These are phyloP conservation scores for Bagarius yarrelli DNA, from an alignment of 2,113 vertebrate genomes.

Conservation along the genomic window DNA sequence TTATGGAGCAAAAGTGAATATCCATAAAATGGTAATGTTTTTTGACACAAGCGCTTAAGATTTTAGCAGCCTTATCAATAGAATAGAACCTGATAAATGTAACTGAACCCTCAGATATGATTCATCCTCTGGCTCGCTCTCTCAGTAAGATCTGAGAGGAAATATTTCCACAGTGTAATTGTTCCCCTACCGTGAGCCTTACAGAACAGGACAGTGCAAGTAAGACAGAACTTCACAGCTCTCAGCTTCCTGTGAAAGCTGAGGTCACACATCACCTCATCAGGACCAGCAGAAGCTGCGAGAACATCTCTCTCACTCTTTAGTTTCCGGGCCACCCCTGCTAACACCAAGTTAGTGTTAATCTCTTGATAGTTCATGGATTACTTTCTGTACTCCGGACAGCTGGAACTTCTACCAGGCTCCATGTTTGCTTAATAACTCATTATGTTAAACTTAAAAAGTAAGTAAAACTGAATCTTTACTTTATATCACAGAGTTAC, in stretches of 20 bases:
- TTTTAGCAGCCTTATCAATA: not conserved
- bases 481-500: not conserved
- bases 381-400: not conserved
- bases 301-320: not conserved
- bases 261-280: constrained; percentile 18
- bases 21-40: not conserved
- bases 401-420: not conserved
- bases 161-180: not conserved
- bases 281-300: not conserved
- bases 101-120: not conserved
- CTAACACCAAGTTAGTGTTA: not conserved
- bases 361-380: not conserved
- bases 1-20: not conserved
- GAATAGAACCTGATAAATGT: not conserved
- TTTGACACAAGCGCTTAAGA: not conserved
- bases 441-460: not conserved
- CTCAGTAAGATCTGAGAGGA: not conserved
- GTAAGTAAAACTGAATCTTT: not conserved
- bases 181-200: not conserved
- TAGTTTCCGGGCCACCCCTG: not conserved
- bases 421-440: not conserved
- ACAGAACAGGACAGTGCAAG: not conserved
- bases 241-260: constrained; percentile 1
- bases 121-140: not conserved
- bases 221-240: constrained; percentile 2